A percentile compares a stretch with the other conserved stretches of the same genome.
Evolutionary conservation across 2,797 vertebrate species (phyloP).

Genomic region (Hoplostethus atlanticus): DNA sequence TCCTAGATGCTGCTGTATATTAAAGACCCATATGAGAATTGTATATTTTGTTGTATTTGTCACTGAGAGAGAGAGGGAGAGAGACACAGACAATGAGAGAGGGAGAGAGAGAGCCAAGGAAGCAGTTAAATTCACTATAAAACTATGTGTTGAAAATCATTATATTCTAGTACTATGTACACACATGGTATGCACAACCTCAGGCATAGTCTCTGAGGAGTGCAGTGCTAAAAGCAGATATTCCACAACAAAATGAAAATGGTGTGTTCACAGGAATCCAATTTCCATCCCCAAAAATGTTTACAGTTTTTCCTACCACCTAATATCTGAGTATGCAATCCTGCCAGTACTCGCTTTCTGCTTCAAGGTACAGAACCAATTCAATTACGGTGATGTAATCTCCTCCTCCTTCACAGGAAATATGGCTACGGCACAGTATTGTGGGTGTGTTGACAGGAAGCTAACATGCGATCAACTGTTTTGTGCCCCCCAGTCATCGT

Average conservation of each 20-base stretch:
- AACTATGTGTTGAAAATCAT: conserved; percentile 25
- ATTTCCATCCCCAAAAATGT: conserved; percentile 16
- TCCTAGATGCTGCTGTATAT: conserved; percentile 45
- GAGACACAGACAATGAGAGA: conserved; percentile 45
- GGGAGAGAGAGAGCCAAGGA: conserved; percentile 33
- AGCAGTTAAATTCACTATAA: conserved; percentile 22
- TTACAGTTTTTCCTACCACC: background rate
- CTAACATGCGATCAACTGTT: background rate
- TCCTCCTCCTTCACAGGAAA: background rate
- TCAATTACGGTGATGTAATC: background rate
- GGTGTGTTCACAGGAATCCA: conserved; percentile 14
- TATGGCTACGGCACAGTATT: background rate
- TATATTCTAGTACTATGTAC: background rate
- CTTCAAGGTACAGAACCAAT: conserved; percentile 5
- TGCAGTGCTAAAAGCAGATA: conserved; percentile 4
- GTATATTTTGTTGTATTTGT: conserved; percentile 58
- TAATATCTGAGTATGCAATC: background rate
- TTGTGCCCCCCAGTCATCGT: conserved; percentile 88
- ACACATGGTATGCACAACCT: conserved; percentile 37
- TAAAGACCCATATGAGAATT: conserved; percentile 47
- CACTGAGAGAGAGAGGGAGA: conserved; percentile 36
- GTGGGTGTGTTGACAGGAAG: background rate
- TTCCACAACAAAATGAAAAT: conserved; percentile 10
- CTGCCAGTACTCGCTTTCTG: background rate
- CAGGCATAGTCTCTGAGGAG: conserved; percentile 9